Percentiles rank a stretch among this genome's conserved stretches.
Evolutionary conservation across 2,113 vertebrate species (phyloP).

Genomic region (Oreochromis niloticus): DNA sequence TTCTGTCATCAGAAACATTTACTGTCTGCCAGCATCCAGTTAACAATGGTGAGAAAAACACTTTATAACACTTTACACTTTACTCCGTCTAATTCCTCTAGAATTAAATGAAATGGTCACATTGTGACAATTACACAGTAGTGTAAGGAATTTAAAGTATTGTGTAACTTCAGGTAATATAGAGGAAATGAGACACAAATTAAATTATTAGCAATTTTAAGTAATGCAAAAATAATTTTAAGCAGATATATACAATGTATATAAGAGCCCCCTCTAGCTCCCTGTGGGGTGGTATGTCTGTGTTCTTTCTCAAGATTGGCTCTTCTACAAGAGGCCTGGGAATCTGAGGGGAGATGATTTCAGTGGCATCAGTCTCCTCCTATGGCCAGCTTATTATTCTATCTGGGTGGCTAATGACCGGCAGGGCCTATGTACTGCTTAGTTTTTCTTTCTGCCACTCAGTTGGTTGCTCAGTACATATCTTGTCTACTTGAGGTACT

Average conservation of each 20-base stretch:
- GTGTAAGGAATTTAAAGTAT: background rate
- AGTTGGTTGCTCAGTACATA: background rate
- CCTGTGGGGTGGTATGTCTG: accelerated
- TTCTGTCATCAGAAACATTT: background rate
- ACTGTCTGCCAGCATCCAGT: background rate
- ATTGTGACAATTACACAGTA: background rate
- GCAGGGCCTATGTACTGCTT: background rate
- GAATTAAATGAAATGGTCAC: background rate
- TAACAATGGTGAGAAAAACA: background rate
- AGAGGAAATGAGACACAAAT: background rate
- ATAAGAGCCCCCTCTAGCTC: background rate
- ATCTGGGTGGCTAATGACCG: background rate
- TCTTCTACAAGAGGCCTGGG: background rate
- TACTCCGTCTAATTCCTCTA: accelerated
- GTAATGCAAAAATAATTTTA: background rate
- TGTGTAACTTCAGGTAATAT: background rate
- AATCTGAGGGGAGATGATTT: background rate
- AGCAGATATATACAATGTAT: background rate
- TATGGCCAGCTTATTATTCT: background rate
- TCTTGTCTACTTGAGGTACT: background rate
- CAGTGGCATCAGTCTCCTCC: background rate
- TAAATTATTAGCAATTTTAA: background rate
- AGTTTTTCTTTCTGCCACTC: background rate
- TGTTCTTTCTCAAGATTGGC: background rate
- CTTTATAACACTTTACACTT: background rate